Evolutionary conservation across 2,888 invertebrate genomes (phyloP).

Genomic region (Mythimna ferrago): DNA sequence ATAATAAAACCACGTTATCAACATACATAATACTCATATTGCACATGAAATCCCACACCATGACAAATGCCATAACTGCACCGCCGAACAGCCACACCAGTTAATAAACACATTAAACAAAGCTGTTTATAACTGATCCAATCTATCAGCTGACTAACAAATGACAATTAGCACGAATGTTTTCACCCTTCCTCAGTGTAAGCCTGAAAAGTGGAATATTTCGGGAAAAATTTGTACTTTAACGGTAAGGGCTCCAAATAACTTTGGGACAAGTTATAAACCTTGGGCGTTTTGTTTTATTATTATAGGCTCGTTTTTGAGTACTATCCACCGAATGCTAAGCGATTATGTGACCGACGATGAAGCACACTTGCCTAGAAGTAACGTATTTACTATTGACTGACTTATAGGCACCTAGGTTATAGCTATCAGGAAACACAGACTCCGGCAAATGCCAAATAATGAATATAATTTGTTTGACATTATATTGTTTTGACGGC

Average conservation of each 20-base stretch:
- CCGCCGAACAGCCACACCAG: conserved; percentile 45
- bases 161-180: conserved; percentile 64
- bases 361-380: no score
- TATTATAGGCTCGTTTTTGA: no score
- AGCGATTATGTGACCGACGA: no score
- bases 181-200: conserved; percentile 71
- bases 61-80: conserved; percentile 24
- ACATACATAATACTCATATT: not conserved
- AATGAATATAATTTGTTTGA: no score
- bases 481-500: not conserved
- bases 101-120: conserved; percentile 58
- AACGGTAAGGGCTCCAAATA: conserved; percentile 64
- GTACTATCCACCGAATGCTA: no score
- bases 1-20: not conserved
- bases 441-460: no score
- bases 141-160: conserved; percentile 50
- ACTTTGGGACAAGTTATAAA: conserved; percentile 47
- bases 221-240: conserved; percentile 74
- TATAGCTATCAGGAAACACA: no score
- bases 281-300: not conserved
- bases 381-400: no score
- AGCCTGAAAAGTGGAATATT: conserved; percentile 72
- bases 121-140: conserved; percentile 50
- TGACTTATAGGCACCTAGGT: no score
- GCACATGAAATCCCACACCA: not conserved